Conservation (phyloP, 2,797 vertebrate species). For the Gadopsis bispinosus region DNA sequence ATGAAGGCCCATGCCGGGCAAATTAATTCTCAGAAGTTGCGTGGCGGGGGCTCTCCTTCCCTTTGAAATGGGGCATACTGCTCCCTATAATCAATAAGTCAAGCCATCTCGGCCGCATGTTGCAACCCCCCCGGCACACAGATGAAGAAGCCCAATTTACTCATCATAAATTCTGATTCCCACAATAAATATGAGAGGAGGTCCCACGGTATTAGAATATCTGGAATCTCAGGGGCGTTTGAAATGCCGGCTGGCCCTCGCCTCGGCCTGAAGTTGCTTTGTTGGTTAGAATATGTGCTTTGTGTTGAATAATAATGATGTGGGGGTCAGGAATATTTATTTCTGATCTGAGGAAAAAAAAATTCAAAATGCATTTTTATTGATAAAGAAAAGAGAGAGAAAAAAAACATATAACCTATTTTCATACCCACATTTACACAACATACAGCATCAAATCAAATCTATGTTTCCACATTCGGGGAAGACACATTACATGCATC, state of each 20-base stretch:
- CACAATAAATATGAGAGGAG: constrained; percentile 84
- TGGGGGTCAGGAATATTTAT: constrained; percentile 66
- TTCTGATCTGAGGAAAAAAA: constrained; percentile 59
- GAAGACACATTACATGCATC: constrained; percentile 48
- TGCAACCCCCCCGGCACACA: constrained; percentile 85
- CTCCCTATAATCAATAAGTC: constrained; percentile 90
- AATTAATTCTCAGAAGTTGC: constrained; percentile 91
- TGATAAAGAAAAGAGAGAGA: constrained; percentile 20
- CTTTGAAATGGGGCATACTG: constrained; percentile 89
- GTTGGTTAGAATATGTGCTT: constrained; percentile 75
- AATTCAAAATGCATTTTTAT: constrained; percentile 51
- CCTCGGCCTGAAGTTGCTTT: constrained; percentile 67
- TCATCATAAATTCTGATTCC: constrained; percentile 87
- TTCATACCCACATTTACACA: constrained; percentile 15
- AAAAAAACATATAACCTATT: not conserved
- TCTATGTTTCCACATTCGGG: constrained; percentile 5
- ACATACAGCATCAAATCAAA: constrained; percentile 38
- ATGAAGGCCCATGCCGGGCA: constrained; percentile 88
- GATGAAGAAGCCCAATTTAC: constrained; percentile 86
- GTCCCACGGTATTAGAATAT: constrained; percentile 83
- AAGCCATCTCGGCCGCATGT: constrained; percentile 87
- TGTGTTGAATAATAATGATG: constrained; percentile 72
- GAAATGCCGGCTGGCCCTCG: constrained; percentile 75
- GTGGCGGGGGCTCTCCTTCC: constrained; percentile 85
- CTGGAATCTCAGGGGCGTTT: constrained; percentile 80